Percentiles rank a stretch among this genome's conserved stretches.
Evolutionary conservation across 2,888 invertebrate genomes (phyloP).

Genomic region (Lasioglossum pauxillum): DNA sequence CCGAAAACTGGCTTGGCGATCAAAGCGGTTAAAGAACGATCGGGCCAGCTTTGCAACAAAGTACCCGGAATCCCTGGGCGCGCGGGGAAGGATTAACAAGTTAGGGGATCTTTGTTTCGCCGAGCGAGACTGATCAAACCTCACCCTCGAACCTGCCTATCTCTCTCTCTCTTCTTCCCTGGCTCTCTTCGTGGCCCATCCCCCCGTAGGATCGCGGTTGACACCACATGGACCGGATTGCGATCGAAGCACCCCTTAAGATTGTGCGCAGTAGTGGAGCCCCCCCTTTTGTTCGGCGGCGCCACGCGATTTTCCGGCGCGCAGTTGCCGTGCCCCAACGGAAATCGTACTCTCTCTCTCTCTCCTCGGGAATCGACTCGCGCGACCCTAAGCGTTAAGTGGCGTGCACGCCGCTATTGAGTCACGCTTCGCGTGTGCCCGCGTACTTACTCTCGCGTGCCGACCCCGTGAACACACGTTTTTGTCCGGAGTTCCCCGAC

Average conservation of each 20-base stretch:
- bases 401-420: slow-evolving; percentile 65
- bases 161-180: background rate
- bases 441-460: slow-evolving; percentile 62
- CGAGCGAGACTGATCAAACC: slow-evolving; percentile 14
- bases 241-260: slow-evolving; percentile 54
- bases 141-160: background rate
- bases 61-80: slow-evolving; percentile 3
- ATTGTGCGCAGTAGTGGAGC: slow-evolving; percentile 51
- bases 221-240: slow-evolving; percentile 51
- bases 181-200: background rate
- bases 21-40: slow-evolving; percentile 12
- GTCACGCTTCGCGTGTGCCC: slow-evolving; percentile 63
- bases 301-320: slow-evolving; percentile 35
- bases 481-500: slow-evolving; percentile 34
- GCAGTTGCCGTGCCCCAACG: slow-evolving; percentile 36
- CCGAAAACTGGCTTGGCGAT: slow-evolving; percentile 3
- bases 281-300: slow-evolving; percentile 46
- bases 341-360: slow-evolving; percentile 21
- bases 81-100: slow-evolving; percentile 8
- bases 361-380: slow-evolving; percentile 39
- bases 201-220: slow-evolving; percentile 22
- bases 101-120: background rate
- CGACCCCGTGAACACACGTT: slow-evolving; percentile 28
- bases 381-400: slow-evolving; percentile 64
- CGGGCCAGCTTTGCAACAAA: background rate